Evolutionary conservation across 1,140 invertebrate genomes (phyloP), one percentile per base, ranked within the genome.

Genomic region (Heliconius hermathena): DNA sequence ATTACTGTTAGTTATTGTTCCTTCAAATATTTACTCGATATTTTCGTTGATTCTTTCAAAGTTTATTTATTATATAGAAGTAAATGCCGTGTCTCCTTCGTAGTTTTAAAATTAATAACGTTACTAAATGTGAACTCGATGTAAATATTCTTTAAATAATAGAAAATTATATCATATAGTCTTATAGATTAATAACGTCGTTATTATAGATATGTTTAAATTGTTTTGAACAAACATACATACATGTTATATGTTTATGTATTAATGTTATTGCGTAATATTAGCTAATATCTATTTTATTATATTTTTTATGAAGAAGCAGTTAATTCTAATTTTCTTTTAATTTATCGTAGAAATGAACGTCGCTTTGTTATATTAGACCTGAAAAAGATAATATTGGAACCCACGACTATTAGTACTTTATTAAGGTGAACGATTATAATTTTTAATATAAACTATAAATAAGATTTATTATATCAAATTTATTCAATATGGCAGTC

Each of bases 131-230:
- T 77, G 18, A 76, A 76, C n/a, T 85, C 71, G 82, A 81, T 85
- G 84, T 85, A 85, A 79, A 85, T 85, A 85, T 83, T 84, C 75
- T 85, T 84, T 83, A 81, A 79, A 77, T 83, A 71, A 82, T 83
- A 80, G 76, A 60, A 73, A 79, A 76, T 80, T 75, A 76, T 80
- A 80, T 80, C 41, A 52, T 20, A 78, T 77, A 78, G 76, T 73
- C 78, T 81, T 84, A 77, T 83, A 82, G 78, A 49, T 26, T 80
- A 80, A 71, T 46, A 85, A 79, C 84, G 77, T 84, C 83, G 79
- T 84, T 85, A 86, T 76, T 57, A 80, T 76, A 80, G 74, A n/a
- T 41, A 75, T 38, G 49, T 60, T 76, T 29, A 46, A 84, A 85
- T 85, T 87, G 83, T 83, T 87, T 84, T 52, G 79, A 82, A 81